Base-by-base conservation (phyloP, 2,113 vertebrate species). In the Datnioides undecimradiatus region DNA sequence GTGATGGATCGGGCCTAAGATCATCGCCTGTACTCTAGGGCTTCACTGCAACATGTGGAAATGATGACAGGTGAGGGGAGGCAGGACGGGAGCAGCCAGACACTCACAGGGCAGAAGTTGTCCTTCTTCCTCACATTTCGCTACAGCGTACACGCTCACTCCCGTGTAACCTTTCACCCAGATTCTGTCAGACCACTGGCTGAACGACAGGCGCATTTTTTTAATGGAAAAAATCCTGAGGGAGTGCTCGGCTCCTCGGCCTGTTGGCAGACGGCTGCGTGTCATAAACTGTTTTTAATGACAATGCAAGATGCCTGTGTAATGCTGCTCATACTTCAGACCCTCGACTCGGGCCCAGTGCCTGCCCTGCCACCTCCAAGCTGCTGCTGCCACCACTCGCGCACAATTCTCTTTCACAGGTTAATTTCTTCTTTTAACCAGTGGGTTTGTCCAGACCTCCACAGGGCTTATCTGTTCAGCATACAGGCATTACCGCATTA, bases 231-330 rank as follows among this genome's bases (percentile, higher is more conserved):
- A 92, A 91, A 87, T 87, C 87, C 79, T 60, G 84, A 76, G 84
- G 54, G 81, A 90, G 85, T 38, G 54, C 49, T 81, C 58, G 14
- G 65, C 80, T 76, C 41, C 70, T 49, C 29, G 6, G 70, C 73
- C 76, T 73, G 74, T 83, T 93, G 93, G 91, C 91, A 86, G 89
- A 85, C 59, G 83, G 57, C 46, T 59, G 71, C 9, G 25, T 74
- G 79, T 87, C 87, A 89, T 92, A 88, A 91, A 90, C 80, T 51
- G 70, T 78, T 84, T 90, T 93, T 93, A 94, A 94, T 90, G 91
- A 91, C 86, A 82, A 92, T 89, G 87, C 88, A 89, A 92, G 90
- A 90, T 90, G 91, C 83, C 82, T 89, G 82, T 60, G 80, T 77
- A 79, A 83, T 73, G 71, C 84, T 79, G 71, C 57, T 76, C 83